Evolutionary conservation across 2,888 invertebrate genomes (phyloP).

Genomic region (Mythimna ferrago): DNA sequence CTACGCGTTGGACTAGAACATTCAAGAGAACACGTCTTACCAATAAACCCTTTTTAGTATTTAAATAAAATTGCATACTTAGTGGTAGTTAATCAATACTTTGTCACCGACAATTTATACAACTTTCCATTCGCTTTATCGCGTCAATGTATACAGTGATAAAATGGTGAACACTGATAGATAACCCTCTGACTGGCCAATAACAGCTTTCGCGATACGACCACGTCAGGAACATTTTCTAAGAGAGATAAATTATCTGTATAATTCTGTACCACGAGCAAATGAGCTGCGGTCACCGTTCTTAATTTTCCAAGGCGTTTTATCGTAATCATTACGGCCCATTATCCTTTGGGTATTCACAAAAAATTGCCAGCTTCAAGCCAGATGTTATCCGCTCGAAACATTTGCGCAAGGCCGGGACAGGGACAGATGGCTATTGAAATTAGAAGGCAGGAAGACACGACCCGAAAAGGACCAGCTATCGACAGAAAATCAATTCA

Average conservation of each 20-base stretch:
- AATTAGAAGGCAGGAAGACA: slow-evolving; percentile 11
- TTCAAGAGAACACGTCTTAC: slow-evolving; percentile 6
- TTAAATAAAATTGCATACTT: neutral
- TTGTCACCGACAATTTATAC: slow-evolving; percentile 37
- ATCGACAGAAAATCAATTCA: slow-evolving; percentile 12
- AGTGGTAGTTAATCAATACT: slow-evolving; percentile 24
- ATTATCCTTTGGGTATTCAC: neutral
- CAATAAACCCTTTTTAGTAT: neutral
- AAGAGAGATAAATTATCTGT: slow-evolving; percentile 7
- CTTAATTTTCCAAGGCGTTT: slow-evolving; percentile 9
- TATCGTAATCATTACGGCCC: slow-evolving; percentile 3
- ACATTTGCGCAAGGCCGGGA: slow-evolving; percentile 35
- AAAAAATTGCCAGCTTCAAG: slow-evolving; percentile 36
- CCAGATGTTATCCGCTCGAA: slow-evolving; percentile 34
- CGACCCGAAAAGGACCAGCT: neutral
- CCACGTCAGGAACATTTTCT: slow-evolving; percentile 22
- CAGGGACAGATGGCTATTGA: slow-evolving; percentile 28
- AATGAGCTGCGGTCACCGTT: neutral
- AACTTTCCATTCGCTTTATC: slow-evolving; percentile 64
- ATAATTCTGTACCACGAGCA: slow-evolving; percentile 10
- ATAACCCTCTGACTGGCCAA: slow-evolving; percentile 57
- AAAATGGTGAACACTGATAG: slow-evolving; percentile 61
- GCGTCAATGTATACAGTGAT: slow-evolving; percentile 51
- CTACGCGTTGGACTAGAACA: neutral
- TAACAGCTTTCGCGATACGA: slow-evolving; percentile 41